Evolutionary conservation across 64 coral and sea anemone genomes (phyloP).

Genomic region (Hydrozoanthus tunicans): DNA sequence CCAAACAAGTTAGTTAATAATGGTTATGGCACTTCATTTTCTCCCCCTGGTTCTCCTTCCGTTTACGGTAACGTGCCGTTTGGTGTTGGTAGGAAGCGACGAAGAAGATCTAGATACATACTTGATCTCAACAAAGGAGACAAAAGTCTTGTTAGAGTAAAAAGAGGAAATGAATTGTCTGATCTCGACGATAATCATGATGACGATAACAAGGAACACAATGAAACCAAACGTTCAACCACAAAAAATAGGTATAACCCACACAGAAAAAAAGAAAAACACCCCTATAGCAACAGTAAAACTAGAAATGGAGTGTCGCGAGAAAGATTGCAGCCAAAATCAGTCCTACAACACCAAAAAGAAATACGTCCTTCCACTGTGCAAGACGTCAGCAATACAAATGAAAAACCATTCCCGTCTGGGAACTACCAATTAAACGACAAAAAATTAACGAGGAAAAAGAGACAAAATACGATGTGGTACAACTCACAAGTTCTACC

Average conservation of each 20-base stretch:
- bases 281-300: not conserved
- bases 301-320: not conserved
- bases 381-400: not conserved
- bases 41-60: constrained; percentile 14
- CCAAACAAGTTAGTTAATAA: not conserved
- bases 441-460: constrained; percentile 10
- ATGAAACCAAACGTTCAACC: not conserved
- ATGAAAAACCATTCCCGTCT: not conserved
- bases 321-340: not conserved
- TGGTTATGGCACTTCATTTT: constrained; percentile 1
- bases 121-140: not conserved
- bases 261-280: no score
- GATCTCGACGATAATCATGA: not conserved
- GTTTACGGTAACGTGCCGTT: constrained; percentile 14
- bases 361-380: not conserved
- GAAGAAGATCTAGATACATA: not conserved
- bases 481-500: constrained; percentile 40
- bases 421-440: not conserved
- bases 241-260: not conserved
- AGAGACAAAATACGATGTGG: constrained; percentile 49
- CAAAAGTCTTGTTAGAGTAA: constrained; percentile 6
- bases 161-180: not conserved
- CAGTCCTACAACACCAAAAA: not conserved
- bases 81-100: constrained; percentile 22
- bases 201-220: not conserved